These are phyloP conservation scores for Polietes domitor DNA, from an alignment of 2,888 invertebrate genomes.

Conservation along the genomic window DNA sequence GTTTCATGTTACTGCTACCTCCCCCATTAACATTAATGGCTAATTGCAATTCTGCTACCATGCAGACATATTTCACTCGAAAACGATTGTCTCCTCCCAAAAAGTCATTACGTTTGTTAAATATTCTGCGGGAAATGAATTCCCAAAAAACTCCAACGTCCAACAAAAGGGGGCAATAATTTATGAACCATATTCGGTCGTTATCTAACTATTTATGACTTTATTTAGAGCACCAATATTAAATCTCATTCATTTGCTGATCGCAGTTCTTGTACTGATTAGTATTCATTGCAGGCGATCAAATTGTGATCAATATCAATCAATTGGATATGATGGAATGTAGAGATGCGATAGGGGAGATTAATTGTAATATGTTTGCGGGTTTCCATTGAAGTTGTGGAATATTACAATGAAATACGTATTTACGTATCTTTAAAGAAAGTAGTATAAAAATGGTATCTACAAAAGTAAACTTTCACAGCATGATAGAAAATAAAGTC, in stretches of 20 bases:
- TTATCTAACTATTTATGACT: constrained; percentile 12
- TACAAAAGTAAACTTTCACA: too few species aligned
- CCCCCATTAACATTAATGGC: constrained; percentile 6
- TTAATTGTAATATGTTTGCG: background rate
- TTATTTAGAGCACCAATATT: background rate
- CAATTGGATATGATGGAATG: background rate
- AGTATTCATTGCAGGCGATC: constrained; percentile 9
- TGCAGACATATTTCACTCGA: background rate
- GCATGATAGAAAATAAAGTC: too few species aligned
- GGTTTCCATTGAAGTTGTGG: background rate
- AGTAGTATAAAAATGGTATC: too few species aligned
- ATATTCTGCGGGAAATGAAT: background rate
- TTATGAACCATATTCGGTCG: background rate
- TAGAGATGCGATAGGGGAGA: background rate
- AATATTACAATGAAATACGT: background rate
- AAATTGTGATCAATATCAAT: background rate
- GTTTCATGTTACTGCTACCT: background rate
- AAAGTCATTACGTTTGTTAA: background rate
- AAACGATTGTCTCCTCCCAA: background rate
- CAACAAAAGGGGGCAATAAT: background rate
- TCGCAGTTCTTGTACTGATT: background rate
- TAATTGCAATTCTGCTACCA: background rate
- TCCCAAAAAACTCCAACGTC: background rate
- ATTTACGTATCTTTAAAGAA: background rate
- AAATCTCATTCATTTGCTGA: background rate